Evolutionary conservation across 35 echinoderm and acorn worm genomes (phyloP).

Genomic region (Ophioderma brevispina): DNA sequence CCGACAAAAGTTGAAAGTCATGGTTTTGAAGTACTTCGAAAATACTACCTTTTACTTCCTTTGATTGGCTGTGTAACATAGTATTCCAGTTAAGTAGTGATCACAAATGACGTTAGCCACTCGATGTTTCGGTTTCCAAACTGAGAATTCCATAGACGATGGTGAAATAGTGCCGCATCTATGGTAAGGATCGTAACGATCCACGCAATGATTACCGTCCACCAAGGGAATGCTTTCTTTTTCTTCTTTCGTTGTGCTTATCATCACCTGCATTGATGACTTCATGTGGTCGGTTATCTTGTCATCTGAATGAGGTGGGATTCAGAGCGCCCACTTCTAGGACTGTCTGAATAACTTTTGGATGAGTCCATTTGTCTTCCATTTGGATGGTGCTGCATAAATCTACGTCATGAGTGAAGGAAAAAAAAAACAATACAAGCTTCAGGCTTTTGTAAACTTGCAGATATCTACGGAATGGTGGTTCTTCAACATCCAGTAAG

Average conservation of each 20-base stretch:
- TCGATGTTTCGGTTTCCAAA: slow-evolving; percentile 60
- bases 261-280: background rate
- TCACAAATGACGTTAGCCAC: slow-evolving; percentile 78
- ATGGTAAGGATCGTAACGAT: slow-evolving; percentile 43
- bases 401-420: background rate
- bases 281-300: slow-evolving; percentile 1
- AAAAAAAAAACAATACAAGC: too few relatives aligned
- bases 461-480: too few relatives aligned
- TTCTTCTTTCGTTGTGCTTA: slow-evolving; percentile 13
- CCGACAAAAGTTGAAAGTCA: too few relatives aligned
- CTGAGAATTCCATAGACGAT: slow-evolving; percentile 86
- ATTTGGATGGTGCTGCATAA: background rate
- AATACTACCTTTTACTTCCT: too few relatives aligned
- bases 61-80: slow-evolving; percentile 95
- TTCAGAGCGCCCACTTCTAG: slow-evolving; percentile 10
- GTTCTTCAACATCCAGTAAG: too few relatives aligned
- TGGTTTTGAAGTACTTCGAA: too few relatives aligned
- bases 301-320: slow-evolving; percentile 11
- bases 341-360: background rate
- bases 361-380: background rate
- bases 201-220: slow-evolving; percentile 83
- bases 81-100: slow-evolving; percentile 78
- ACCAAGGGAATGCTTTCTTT: slow-evolving; percentile 81
- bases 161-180: slow-evolving; percentile 56
- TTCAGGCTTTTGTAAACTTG: too few relatives aligned